phyloP scores from a whole-genome alignment of 2,113 vertebrate genomes.

The Eurypyga helias region DNA sequence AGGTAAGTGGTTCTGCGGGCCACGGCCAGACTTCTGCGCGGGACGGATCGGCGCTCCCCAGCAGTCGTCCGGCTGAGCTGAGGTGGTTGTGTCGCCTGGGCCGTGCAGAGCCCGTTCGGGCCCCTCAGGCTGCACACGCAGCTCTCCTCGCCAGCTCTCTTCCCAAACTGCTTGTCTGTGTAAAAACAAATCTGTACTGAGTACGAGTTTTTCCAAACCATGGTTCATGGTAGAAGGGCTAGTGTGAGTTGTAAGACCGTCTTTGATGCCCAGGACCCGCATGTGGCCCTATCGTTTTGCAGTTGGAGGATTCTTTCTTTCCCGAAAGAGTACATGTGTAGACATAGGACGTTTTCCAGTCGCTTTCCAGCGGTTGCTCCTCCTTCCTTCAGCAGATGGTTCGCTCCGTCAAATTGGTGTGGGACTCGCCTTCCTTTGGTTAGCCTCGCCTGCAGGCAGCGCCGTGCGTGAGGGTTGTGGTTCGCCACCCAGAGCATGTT shows the following conservation, averaged over 20 bases:
- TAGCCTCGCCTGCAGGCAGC: neutral
- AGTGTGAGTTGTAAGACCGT: neutral
- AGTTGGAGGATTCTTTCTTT: neutral
- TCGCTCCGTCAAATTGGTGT: neutral
- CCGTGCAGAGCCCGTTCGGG: rapidly evolving
- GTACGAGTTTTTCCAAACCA: neutral
- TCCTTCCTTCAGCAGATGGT: neutral
- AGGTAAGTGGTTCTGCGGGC: slow-evolving; percentile 73
- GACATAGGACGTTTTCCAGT: neutral
- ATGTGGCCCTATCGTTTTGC: neutral
- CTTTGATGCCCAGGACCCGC: neutral
- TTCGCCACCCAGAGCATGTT: neutral
- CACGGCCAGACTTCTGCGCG: rapidly evolving
- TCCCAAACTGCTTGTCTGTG: too few relatives aligned
- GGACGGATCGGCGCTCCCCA: rapidly evolving
- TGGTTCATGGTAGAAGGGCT: neutral
- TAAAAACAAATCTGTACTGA: rapidly evolving
- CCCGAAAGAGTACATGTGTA: neutral
- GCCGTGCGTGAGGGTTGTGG: neutral
- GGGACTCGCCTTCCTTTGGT: neutral
- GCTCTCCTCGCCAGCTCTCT: rapidly evolving
- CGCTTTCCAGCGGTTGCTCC: neutral
- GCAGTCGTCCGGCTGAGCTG: neutral
- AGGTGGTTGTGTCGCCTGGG: neutral
- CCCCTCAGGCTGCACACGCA: neutral